Percentiles rank a stretch among this genome's conserved stretches.
These are phyloP conservation scores for Lithobates pipiens DNA, from an alignment of 2,797 vertebrate genomes.

Conservation along the genomic window DNA sequence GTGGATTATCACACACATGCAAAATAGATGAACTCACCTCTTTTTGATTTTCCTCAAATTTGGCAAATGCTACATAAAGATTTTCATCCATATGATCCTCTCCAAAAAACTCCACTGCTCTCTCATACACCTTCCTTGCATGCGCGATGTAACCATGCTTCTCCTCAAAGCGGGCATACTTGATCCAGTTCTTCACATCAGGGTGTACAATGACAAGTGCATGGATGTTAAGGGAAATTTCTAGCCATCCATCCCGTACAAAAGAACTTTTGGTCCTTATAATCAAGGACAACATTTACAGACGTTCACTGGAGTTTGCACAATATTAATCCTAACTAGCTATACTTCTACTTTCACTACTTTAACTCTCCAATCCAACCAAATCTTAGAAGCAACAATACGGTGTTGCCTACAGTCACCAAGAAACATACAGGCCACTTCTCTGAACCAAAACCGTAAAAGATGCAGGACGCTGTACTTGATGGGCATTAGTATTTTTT, in stretches of 20 bases:
- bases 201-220: slow-evolving; percentile 94
- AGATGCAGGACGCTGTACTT: too few species aligned
- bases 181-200: slow-evolving; percentile 98
- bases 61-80: slow-evolving; percentile 94
- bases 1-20: too few species aligned
- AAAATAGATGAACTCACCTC: slow-evolving; percentile 76
- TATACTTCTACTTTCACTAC: too few species aligned
- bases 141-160: slow-evolving; percentile 93
- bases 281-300: background rate
- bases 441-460: too few species aligned
- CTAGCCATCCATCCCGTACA: background rate
- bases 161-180: slow-evolving; percentile 97
- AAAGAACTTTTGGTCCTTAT: background rate
- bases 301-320: background rate
- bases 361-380: too few species aligned
- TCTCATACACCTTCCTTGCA: slow-evolving; percentile 89
- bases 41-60: slow-evolving; percentile 96
- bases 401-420: too few species aligned
- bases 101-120: slow-evolving; percentile 94
- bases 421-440: too few species aligned
- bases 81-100: slow-evolving; percentile 91
- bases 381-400: too few species aligned
- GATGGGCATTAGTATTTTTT: too few species aligned
- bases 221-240: slow-evolving; percentile 73
- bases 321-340: too few species aligned